Base-by-base conservation (phyloP, 2,797 vertebrate genomes). In the Pygocentrus nattereri region DNA sequence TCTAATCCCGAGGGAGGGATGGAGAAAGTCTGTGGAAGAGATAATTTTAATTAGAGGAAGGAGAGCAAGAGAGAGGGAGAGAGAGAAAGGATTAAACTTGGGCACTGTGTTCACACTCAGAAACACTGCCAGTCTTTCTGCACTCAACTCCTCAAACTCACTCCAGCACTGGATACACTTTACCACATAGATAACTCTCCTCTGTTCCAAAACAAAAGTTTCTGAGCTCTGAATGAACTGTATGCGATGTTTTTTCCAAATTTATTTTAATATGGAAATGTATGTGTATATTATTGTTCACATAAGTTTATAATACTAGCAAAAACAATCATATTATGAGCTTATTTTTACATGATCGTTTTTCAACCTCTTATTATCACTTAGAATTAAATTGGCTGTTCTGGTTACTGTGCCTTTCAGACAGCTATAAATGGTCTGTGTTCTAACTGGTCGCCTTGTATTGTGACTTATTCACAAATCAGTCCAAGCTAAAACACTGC, bases 51-150 rank as follows among this genome's bases (percentile, higher is more conserved):
- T 90, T 89, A 90, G 86, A 88, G 74, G 70, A 78, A 82, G 56
- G 56, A 82, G 65, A 86, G 84, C 70, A 78, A 68, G 83, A 79
- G 83, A 82, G 77, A 85, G 90, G 89, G 92, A 87, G 84, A 62
- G 91, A 93, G 92, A 90, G 90, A 90, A 84, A 82, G 94, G 93
- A 95, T 94, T 94, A 95, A 91, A 93, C 87, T 82, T 79, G 88
- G 91, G 93, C 90, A 93, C 94, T 95, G 93, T 94, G 91, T 93
- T 94, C 94, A 92, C 91, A 94, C 91, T 88, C 92, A 93, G 91
- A 90, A 87, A 93, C 91, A 94, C 82, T 84, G 92, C 89, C 87
- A 93, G 82, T 82, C 82, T 80, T 85, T 84, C 77, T 74, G 76
- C 31, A 62, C 81, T 85, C 65, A 54, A 59, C 68, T 82, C 72